Percentiles rank a stretch among this genome's conserved stretches.
These are phyloP conservation scores for Pseudomyrmex sp. DNA, from an alignment of 1,140 invertebrate species.

Conservation along the genomic window DNA sequence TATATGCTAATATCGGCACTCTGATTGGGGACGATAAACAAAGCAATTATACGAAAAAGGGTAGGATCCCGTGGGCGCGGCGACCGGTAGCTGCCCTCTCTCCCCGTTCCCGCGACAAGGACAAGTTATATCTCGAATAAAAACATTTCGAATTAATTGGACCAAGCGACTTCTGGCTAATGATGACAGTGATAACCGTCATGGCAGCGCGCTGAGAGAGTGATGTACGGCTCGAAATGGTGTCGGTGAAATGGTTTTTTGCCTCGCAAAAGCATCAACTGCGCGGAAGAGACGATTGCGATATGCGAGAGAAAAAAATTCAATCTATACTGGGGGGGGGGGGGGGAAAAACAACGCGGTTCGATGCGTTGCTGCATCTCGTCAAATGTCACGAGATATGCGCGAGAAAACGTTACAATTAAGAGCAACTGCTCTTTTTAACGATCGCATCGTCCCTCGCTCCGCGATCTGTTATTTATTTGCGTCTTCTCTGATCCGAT, in stretches of 20 bases:
- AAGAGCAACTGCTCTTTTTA: background rate
- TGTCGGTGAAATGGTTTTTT: constrained; percentile 49
- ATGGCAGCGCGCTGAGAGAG: constrained; percentile 45
- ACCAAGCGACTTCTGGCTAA: constrained; percentile 64
- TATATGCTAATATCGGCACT: constrained; percentile 80
- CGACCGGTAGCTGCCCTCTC: constrained; percentile 37
- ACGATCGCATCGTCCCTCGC: background rate
- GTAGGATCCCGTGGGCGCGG: constrained; percentile 71
- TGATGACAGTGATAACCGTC: constrained; percentile 58
- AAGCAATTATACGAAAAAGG: constrained; percentile 82
- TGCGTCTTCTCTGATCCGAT: constrained; percentile 41
- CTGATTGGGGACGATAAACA: constrained; percentile 82
- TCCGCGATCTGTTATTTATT: constrained; percentile 16
- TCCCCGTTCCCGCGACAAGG: constrained; percentile 60
- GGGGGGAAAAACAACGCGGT: no score
- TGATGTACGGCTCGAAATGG: constrained; percentile 30
- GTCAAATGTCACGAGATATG: no score
- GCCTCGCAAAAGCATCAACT: constrained; percentile 18
- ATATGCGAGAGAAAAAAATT: constrained; percentile 11
- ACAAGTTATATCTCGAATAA: constrained; percentile 65
- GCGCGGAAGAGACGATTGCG: background rate
- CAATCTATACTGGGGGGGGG: background rate
- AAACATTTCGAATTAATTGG: constrained; percentile 70
- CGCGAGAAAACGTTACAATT: no score
- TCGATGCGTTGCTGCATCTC: no score